Percentiles rank a stretch among this genome's conserved stretches.
Conservation (phyloP, 2,797 vertebrate genomes). For the Lacerta bilineata region DNA sequence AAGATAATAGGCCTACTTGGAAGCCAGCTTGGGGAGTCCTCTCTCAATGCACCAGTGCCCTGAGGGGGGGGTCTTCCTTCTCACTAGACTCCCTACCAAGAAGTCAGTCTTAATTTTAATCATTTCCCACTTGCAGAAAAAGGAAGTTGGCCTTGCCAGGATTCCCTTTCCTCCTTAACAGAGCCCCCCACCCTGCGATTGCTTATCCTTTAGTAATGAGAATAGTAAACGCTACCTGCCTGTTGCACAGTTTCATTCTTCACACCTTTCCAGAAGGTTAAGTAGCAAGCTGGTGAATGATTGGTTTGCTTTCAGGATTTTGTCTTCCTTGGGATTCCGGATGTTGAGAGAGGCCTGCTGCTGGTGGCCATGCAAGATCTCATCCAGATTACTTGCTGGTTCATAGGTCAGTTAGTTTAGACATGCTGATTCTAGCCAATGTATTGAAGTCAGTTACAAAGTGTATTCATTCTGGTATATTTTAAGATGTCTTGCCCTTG, state of each 20-base stretch:
- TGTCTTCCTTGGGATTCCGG: neutral
- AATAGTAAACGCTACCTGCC: constrained; percentile 40
- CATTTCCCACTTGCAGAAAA: constrained; percentile 13
- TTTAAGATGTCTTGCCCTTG: neutral
- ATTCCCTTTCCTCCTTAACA: constrained; percentile 51
- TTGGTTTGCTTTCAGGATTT: neutral
- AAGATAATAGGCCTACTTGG: constrained; percentile 12
- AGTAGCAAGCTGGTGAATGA: neutral
- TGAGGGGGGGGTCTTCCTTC: constrained; percentile 25
- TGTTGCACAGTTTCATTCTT: constrained; percentile 39
- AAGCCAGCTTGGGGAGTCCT: neutral
- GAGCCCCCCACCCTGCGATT: constrained; percentile 15
- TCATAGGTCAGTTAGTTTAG: neutral
- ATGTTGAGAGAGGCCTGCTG: neutral
- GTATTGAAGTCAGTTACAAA: neutral
- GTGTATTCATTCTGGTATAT: too few relatives aligned
- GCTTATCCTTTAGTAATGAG: constrained; percentile 59
- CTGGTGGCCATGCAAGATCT: neutral
- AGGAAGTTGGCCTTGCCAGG: constrained; percentile 31
- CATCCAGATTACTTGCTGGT: neutral
- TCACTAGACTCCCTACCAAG: constrained; percentile 52
- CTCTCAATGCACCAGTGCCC: neutral
- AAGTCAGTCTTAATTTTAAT: constrained; percentile 56
- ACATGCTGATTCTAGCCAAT: neutral
- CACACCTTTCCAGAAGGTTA: constrained; percentile 37